Percentiles rank a stretch among this genome's conserved stretches.
These are phyloP conservation scores for Pristionchus japonicus DNA, from an alignment of 2,888 invertebrate species.

Conservation along the genomic window DNA sequence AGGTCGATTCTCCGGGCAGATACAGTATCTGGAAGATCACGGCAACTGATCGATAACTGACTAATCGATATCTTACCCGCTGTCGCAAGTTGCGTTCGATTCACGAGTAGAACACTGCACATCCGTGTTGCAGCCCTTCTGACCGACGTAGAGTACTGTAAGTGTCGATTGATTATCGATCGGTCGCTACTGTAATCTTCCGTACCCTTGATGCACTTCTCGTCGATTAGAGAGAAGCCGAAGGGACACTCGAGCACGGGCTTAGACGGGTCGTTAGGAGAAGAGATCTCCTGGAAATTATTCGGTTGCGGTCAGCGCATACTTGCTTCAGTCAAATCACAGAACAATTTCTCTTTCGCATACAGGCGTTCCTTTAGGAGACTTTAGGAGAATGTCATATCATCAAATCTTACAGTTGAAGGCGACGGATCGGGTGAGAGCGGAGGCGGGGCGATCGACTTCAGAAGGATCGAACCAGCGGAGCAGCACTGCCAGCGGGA, in stretches of 20 bases:
- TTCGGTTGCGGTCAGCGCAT: no score
- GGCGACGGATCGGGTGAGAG: slow-evolving; percentile 11
- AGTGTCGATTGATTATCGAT: neutral
- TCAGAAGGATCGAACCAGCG: slow-evolving; percentile 46
- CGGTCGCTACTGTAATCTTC: neutral
- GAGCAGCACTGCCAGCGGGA: slow-evolving; percentile 67
- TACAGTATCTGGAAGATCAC: slow-evolving; percentile 63
- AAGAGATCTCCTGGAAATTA: slow-evolving; percentile 33
- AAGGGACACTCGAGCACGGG: slow-evolving; percentile 58
- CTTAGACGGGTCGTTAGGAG: slow-evolving; percentile 32
- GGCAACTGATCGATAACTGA: neutral
- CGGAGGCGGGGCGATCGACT: slow-evolving; percentile 28
- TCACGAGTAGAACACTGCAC: slow-evolving; percentile 69
- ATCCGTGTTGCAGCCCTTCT: slow-evolving; percentile 71
- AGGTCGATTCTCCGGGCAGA: slow-evolving; percentile 66
- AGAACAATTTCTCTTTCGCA: neutral
- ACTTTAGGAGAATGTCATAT: no score
- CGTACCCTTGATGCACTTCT: slow-evolving; percentile 64
- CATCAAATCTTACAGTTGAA: neutral
- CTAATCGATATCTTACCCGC: slow-evolving; percentile 49
- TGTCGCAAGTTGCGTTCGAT: slow-evolving; percentile 68
- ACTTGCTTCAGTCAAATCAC: neutral
- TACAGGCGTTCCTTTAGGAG: no score
- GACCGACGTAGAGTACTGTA: slow-evolving; percentile 72
- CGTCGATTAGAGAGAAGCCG: slow-evolving; percentile 64